Conservation (phyloP, 2,797 vertebrate species). For the Takifugu rubripes region DNA sequence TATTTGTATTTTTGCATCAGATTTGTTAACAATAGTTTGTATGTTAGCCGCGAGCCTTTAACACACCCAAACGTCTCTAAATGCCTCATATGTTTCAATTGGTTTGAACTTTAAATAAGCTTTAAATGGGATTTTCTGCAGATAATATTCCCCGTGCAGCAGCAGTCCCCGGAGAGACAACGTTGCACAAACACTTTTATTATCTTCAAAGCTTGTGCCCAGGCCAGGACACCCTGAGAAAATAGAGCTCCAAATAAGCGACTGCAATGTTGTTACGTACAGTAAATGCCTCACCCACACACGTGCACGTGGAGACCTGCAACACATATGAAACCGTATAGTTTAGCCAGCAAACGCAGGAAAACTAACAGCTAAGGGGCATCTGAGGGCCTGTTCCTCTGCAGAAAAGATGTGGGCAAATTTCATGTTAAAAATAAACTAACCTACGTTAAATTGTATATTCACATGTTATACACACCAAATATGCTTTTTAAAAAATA, state of each 20-base stretch:
- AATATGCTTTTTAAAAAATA: slow-evolving; percentile 7
- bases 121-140: slow-evolving; percentile 46
- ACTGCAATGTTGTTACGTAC: slow-evolving; percentile 7
- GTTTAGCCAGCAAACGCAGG: not conserved
- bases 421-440: no score
- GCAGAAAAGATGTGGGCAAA: no score
- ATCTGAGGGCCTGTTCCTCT: no score
- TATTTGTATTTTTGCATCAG: not conserved
- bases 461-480: not conserved
- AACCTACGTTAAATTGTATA: no score
- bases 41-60: slow-evolving; percentile 18
- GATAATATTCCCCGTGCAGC: slow-evolving; percentile 39
- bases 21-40: slow-evolving; percentile 16
- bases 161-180: slow-evolving; percentile 35
- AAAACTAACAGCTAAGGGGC: not conserved
- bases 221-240: slow-evolving; percentile 30
- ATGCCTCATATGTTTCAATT: slow-evolving; percentile 32
- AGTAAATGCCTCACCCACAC: not conserved
- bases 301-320: not conserved
- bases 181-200: slow-evolving; percentile 46
- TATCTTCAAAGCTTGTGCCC: slow-evolving; percentile 53
- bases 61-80: slow-evolving; percentile 21
- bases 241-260: slow-evolving; percentile 53
- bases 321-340: not conserved
- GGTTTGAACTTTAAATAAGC: slow-evolving; percentile 37